Percentiles rank a stretch among this genome's conserved stretches.
phyloP scores from a whole-genome alignment of 2,888 invertebrate species.

The Oeneis ivallda region DNA sequence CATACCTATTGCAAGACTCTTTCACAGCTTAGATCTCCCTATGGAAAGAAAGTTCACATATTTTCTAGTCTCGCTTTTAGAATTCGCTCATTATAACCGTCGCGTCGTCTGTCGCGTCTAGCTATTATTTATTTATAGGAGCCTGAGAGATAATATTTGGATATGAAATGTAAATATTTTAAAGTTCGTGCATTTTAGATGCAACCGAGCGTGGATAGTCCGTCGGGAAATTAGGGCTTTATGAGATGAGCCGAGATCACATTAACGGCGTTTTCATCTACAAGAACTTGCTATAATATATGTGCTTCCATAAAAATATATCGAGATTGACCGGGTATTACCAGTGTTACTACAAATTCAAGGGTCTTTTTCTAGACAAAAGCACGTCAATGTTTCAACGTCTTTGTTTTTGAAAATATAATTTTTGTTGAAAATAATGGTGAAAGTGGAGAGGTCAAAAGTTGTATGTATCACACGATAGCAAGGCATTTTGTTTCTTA shows the following conservation, averaged over 20 bases:
- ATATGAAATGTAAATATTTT: slow-evolving; percentile 24
- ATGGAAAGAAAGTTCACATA: neutral
- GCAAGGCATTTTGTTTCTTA: no score
- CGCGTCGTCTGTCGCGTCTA: neutral
- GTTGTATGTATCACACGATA: no score
- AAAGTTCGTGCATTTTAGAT: slow-evolving; percentile 43
- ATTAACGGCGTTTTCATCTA: neutral
- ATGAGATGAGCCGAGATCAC: slow-evolving; percentile 1
- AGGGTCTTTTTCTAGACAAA: no score
- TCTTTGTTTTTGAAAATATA: no score
- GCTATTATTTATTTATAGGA: slow-evolving; percentile 14
- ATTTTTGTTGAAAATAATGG: no score
- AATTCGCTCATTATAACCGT: neutral
- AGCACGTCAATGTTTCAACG: no score
- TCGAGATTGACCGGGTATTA: no score
- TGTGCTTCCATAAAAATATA: neutral
- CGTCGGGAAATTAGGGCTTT: slow-evolving; percentile 46
- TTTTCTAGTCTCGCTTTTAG: neutral
- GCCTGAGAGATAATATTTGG: slow-evolving; percentile 19
- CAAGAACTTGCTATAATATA: slow-evolving; percentile 2
- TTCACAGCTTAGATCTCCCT: neutral
- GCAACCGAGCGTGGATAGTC: slow-evolving; percentile 40
- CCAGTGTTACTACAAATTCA: no score
- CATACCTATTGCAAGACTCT: no score
- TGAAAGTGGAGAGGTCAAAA: no score